phyloP scores from a whole-genome alignment of 2,888 invertebrate genomes.

The Agonopterix alstromeriana region DNA sequence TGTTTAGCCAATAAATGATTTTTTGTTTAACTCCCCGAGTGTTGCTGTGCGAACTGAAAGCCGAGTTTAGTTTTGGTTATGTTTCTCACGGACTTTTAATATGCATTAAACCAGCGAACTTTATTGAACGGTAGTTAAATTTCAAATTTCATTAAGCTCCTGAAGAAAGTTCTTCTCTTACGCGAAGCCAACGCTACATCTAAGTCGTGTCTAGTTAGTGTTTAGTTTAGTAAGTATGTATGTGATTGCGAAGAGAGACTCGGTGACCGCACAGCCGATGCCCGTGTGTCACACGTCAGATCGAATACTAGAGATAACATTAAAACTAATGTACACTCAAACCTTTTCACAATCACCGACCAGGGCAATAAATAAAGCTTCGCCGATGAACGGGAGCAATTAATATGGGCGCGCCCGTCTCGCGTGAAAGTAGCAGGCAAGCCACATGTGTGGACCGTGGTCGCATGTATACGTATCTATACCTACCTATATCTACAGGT shows the following conservation, averaged over 20 bases:
- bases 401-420: conserved; percentile 71
- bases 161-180: no score
- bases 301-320: conserved; percentile 64
- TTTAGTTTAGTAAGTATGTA: no score
- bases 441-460: conserved; percentile 45
- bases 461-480: background rate
- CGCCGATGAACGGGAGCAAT: conserved; percentile 74
- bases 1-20: conserved; percentile 71
- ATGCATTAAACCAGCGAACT: conserved; percentile 11
- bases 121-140: no score
- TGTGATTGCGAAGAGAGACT: conserved; percentile 9
- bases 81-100: no score
- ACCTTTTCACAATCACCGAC: conserved; percentile 71
- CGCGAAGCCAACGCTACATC: no score
- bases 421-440: conserved; percentile 68
- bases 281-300: conserved; percentile 65
- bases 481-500: conserved; percentile 1
- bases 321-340: conserved; percentile 69
- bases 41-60: conserved; percentile 35
- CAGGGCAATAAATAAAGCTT: conserved; percentile 73
- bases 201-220: no score
- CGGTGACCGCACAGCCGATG: conserved; percentile 25
- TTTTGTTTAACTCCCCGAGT: conserved; percentile 63
- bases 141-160: no score
- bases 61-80: no score